phyloP scores from a whole-genome alignment of 2,888 invertebrate species.

The Chrysolina americana region DNA sequence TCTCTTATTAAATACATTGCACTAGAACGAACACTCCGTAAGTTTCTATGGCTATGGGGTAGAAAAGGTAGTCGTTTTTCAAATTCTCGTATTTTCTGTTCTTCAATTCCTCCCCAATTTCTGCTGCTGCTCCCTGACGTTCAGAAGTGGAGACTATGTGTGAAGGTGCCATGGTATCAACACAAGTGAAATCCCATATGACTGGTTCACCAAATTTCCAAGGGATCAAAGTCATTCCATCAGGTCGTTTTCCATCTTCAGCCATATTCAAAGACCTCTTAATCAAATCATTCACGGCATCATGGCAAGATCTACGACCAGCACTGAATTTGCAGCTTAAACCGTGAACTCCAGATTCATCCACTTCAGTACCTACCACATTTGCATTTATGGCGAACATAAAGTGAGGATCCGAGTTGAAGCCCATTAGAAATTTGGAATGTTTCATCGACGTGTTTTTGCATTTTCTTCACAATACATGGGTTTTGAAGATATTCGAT shows the following conservation, averaged over 20 bases:
- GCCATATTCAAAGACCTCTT: too few relatives aligned
- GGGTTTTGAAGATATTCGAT: too few relatives aligned
- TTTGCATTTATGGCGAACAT: constrained; percentile 10
- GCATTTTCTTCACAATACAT: too few relatives aligned
- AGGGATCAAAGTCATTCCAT: not conserved
- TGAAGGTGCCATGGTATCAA: too few relatives aligned
- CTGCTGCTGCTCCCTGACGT: not conserved
- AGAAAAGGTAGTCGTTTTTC: not conserved
- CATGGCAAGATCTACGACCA: too few relatives aligned
- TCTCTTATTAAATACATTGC: not conserved
- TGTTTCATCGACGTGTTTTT: too few relatives aligned
- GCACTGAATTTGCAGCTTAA: too few relatives aligned
- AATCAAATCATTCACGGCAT: too few relatives aligned
- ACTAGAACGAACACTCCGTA: not conserved
- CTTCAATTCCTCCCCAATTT: not conserved
- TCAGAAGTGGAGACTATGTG: not conserved
- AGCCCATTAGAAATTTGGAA: constrained; percentile 1
- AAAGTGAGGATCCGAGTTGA: not conserved
- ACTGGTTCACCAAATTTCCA: too few relatives aligned
- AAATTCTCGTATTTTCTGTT: not conserved
- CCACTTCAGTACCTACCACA: not conserved
- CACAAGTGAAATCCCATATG: too few relatives aligned
- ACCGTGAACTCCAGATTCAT: not conserved
- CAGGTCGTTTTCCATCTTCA: too few relatives aligned
- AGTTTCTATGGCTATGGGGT: not conserved